Base-by-base conservation (phyloP, 2,888 invertebrate genomes). In the Penaeus monodon region DNA sequence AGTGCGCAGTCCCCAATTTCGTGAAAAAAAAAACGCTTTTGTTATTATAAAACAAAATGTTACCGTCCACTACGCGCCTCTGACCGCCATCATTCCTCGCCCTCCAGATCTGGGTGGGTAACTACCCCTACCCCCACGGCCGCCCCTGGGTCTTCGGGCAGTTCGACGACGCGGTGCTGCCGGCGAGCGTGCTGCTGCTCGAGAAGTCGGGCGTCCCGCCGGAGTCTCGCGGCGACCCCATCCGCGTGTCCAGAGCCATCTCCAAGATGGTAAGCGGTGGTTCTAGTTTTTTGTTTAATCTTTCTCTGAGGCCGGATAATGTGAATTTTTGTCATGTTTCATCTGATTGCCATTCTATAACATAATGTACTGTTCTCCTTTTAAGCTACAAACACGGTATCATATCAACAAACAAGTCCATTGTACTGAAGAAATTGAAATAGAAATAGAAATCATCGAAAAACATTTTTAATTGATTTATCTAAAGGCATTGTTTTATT, bases 111-210 rank as follows among this genome's bases (percentile, higher is more conserved):
- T 98, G 96, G 95, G 94, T 97, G 91, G 98, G 98, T 65, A 97
- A 96, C 8, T 95, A 96, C 92, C 97, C 96, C 91, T 94, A 96
- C 49, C 94, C 97, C 91, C 94, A 96, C 89, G 97, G 97, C 0
- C 94, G 96, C 2, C 95, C 97, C 10, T 98, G 98, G 98, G 96
- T 97, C 91, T 96, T 96, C 91, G 96, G 97, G 1, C 98, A 98
- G 92, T 97, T 96, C 91, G 97, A 97, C 91, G 95, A 95, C 68
- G 95, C 97, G 91, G 94, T 97, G 86, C 93, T 98, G 73, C 96
- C 97, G 82, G 96, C 96, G 91, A 94, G 96, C 1, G 92, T 97
- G 22, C 95, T 96, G 91, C 93, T 97, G 90, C 94, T 97, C 91
- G 94, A 94, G 94, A 95, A 84, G 94, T 96, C 90, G 96, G 96